Evolutionary conservation across 2,797 vertebrate species (phyloP), one percentile per base, ranked within the genome.

Genomic region (Characodon lateralis): DNA sequence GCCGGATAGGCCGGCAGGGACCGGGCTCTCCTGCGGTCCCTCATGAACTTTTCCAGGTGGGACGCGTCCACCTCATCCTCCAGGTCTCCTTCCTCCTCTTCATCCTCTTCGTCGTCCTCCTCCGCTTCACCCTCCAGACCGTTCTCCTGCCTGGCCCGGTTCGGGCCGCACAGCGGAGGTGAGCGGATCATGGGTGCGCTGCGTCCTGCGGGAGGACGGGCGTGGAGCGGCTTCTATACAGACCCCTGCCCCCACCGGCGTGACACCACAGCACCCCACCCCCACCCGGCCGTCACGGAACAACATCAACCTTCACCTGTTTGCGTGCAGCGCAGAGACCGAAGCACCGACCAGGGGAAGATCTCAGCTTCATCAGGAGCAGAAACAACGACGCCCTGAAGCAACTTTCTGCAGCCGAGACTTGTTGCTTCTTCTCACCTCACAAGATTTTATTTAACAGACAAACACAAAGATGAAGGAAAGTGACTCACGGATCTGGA

Each of bases 1-100:
- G 76, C 91, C 4, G 95, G 92, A 80, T 85, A 95, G 1, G 94
- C 94, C 13, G 95, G 96, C 76, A 96, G 87, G 5, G 95, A 96
- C 65, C 68, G 79, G 0, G 96, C 94, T 65, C 96, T 91, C 69
- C 95, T 73, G 9, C 95, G 26, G 80, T 94, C 94, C 20, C 35
- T 73, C 86, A 94, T 76, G 35, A 90, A 93, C 0, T 59, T 82
- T 77, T 92, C 83, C 80, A 94, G 89, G 0, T 56, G 91, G 0
- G 83, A 88, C 0, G 88, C 82, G 84, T 94, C 91, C 78, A 53
- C 12, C 22, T 90, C 91, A 31, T 95, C 91, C 1, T 93, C 91
- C 84, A 91, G 87, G 12, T 90, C 87, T 1, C 55, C 88, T 0
- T 87, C 86, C 1, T 74, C 85, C 0, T 81, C 81, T 0, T 87